phyloP scores from a whole-genome alignment of 2,113 vertebrate species.

The Gila orcuttii region DNA sequence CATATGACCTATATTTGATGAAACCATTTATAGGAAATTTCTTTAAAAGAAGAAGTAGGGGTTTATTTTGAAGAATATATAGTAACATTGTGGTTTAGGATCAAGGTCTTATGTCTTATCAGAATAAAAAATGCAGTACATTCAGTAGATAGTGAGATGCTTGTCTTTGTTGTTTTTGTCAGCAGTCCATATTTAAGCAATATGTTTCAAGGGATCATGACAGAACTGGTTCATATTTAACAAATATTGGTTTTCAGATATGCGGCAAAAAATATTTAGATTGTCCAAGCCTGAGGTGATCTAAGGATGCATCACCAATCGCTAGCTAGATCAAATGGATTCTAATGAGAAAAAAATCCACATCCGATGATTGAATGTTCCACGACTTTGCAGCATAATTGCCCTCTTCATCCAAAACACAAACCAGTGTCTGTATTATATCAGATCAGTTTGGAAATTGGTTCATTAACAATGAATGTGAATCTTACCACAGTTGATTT shows the following conservation, averaged over 20 bases:
- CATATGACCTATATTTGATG: background rate
- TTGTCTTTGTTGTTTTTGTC: constrained; percentile 13
- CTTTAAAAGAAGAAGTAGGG: constrained; percentile 3
- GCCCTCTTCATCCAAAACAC: background rate
- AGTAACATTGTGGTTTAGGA: constrained; percentile 21
- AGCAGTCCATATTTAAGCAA: background rate
- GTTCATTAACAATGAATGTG: background rate
- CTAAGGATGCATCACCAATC: background rate
- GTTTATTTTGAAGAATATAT: background rate
- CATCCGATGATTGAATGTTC: constrained; percentile 11
- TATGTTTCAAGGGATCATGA: constrained; percentile 9
- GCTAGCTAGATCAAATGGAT: background rate
- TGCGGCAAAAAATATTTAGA: background rate
- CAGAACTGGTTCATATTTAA: constrained; percentile 13
- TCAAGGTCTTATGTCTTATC: background rate
- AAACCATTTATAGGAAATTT: background rate
- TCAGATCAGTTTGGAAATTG: background rate
- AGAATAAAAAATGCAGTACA: constrained; percentile 5
- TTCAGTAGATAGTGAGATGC: background rate
- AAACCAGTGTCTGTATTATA: background rate
- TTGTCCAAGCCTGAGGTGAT: background rate
- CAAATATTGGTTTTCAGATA: background rate
- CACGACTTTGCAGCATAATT: background rate
- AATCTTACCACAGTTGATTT: background rate
- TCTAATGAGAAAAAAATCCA: constrained; percentile 10